Conservation (phyloP, 2,797 vertebrate species). For the Triplophysa yarkandensis region DNA sequence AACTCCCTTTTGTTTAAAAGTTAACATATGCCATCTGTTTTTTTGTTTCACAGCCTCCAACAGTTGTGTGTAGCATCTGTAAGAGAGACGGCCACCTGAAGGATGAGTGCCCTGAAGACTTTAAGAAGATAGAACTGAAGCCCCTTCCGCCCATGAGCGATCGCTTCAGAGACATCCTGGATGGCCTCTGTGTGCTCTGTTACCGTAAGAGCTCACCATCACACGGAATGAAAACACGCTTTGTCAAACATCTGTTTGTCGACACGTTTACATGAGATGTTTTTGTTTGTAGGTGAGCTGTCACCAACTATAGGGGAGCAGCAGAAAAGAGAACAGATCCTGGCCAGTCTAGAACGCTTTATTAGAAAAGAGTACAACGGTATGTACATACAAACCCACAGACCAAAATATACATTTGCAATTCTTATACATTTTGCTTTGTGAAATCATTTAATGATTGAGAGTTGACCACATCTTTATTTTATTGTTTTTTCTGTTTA, state of each 20-base stretch:
- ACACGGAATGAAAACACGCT: background rate
- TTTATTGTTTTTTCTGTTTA: conserved; percentile 1
- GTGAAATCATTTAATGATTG: too few species aligned
- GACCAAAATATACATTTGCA: too few species aligned
- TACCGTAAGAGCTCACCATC: conserved; percentile 78
- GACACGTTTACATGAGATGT: conserved; percentile 42
- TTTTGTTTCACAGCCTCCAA: conserved; percentile 82
- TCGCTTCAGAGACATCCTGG: conserved; percentile 91
- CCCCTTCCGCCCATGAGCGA: conserved; percentile 91
- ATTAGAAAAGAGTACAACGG: conserved; percentile 96
- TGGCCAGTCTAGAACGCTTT: conserved; percentile 90
- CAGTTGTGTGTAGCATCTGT: conserved; percentile 98
- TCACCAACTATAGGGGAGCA: conserved; percentile 87
- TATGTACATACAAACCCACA: conserved; percentile 72
- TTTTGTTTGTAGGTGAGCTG: conserved; percentile 80
- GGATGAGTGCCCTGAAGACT: conserved; percentile 97
- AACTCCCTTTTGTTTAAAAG: too few species aligned
- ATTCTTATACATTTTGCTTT: too few species aligned
- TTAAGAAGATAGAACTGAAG: conserved; percentile 97
- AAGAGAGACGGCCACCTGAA: conserved; percentile 97
- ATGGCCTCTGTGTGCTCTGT: conserved; percentile 89
- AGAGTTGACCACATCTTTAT: too few species aligned
- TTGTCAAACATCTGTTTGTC: background rate
- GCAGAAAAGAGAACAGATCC: conserved; percentile 94
- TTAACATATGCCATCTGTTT: background rate